Conservation (phyloP, 2,888 invertebrate genomes). For the Perdita meconis region DNA sequence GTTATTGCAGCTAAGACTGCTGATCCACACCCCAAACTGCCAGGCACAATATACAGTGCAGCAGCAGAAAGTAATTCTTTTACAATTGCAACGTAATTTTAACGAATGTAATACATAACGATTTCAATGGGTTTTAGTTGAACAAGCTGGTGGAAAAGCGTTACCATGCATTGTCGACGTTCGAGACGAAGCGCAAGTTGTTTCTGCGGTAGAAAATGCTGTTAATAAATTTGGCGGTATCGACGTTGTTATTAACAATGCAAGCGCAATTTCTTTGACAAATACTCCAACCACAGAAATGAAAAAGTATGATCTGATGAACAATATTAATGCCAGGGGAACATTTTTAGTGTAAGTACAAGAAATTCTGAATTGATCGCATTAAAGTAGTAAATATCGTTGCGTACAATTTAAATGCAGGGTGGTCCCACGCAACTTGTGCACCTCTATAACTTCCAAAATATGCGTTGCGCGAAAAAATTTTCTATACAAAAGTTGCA, state of each 20-base stretch:
- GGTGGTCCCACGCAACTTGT: too few species aligned
- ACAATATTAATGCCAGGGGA: slow-evolving; percentile 96
- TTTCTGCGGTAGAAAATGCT: slow-evolving; percentile 90
- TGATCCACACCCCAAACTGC: slow-evolving; percentile 94
- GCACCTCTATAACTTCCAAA: too few species aligned
- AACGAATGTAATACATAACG: not conserved
- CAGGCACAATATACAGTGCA: slow-evolving; percentile 96
- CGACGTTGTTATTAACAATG: slow-evolving; percentile 97
- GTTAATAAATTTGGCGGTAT: slow-evolving; percentile 96
- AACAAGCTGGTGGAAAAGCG: slow-evolving; percentile 93
- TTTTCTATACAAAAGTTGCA: too few species aligned
- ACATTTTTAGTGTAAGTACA: slow-evolving; percentile 94
- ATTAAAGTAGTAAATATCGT: too few species aligned
- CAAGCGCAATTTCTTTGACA: slow-evolving; percentile 95
- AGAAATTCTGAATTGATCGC: too few species aligned
- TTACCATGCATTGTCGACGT: slow-evolving; percentile 95
- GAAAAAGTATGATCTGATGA: slow-evolving; percentile 99
- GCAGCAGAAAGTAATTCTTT: slow-evolving; percentile 92
- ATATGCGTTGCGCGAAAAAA: too few species aligned
- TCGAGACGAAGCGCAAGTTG: slow-evolving; percentile 91
- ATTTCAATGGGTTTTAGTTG: slow-evolving; percentile 86
- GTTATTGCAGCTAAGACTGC: slow-evolving; percentile 97
- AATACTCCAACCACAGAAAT: slow-evolving; percentile 94
- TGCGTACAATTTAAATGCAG: too few species aligned
- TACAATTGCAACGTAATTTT: not conserved